Percentiles rank a stretch among this genome's conserved stretches.
These are phyloP conservation scores for Neolamprologus variostigma DNA, from an alignment of 2,113 vertebrate genomes.

Conservation along the genomic window DNA sequence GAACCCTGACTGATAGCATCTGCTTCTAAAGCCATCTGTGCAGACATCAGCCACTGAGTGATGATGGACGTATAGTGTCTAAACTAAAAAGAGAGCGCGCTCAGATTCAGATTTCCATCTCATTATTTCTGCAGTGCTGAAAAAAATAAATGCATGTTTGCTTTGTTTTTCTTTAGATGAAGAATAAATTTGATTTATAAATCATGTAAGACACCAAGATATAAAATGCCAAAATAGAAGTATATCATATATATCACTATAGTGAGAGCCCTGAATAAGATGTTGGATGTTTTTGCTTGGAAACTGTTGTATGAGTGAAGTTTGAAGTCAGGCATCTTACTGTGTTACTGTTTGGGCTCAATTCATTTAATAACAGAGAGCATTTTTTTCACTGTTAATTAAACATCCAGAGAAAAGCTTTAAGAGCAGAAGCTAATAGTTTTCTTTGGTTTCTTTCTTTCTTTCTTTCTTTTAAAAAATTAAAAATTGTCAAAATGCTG, in stretches of 20 bases:
- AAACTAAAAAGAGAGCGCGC: neutral
- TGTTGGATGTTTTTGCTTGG: neutral
- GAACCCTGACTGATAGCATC: conserved; percentile 37
- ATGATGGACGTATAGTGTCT: neutral
- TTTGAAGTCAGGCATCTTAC: neutral
- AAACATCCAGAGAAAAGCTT: neutral
- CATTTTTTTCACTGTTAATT: neutral
- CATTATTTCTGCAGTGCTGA: neutral
- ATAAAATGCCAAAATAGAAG: neutral
- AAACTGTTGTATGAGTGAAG: neutral
- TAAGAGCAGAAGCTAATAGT: neutral
- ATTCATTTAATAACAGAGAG: neutral
- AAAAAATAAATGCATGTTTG: neutral
- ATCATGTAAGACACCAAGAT: neutral
- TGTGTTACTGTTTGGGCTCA: neutral
- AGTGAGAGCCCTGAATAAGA: neutral
- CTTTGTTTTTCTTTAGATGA: neutral
- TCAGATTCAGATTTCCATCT: neutral
- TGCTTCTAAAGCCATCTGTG: conserved; percentile 51
- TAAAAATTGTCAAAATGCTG: neutral
- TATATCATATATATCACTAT: neutral
- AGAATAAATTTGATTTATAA: neutral
- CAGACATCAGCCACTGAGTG: conserved; percentile 5
- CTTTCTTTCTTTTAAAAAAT: neutral
- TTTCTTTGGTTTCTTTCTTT: neutral